Base-by-base conservation (phyloP, 1,140 invertebrate species). In the Chlorops oryzae region DNA sequence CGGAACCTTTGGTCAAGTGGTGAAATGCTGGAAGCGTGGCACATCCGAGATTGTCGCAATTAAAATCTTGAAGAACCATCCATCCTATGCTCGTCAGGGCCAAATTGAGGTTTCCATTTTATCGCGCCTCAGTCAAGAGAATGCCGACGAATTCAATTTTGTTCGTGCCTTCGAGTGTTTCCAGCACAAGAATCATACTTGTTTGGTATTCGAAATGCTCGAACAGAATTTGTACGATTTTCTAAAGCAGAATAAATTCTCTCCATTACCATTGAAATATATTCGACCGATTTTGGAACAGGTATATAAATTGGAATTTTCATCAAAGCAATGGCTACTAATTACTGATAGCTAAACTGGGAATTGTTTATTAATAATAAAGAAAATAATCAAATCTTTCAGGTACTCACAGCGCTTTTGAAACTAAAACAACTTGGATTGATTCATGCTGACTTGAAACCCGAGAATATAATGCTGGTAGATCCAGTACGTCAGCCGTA, bases 151-250 rank as follows among this genome's bases (percentile, higher is more conserved):
- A 79, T 93, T 92, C 79, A 99, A 99, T 77, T 99, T 99, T 81
- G 96, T 99, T 51, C 90, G 96, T 50, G 96, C 96, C 12, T 98
- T 93, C 74, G 97, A 99, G 76, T 99, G 96, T 78, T 99, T 99
- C 76, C 92, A 97, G 75, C 96, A 99, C 78, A 97, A 98, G 74
- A 98, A 95, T 69, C 96, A 99, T 77, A 99, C 96, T 22, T 99
- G 96, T 76, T 80, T 99, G 72, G 97, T 99, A 60, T 99, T 99
- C 75, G 96, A 99, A 77, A 98, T 99, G 95, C 81, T 99, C 56
- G 96, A 99, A 73, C 96, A 99, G 78, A 99, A 99, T 77, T 80
- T 99, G 47, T 99, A 99, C 76, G 97, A 99, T 79, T 99, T 98
- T 76, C 83, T 99, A 44, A 99, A 99, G 74, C 95, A 98, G 75